Conservation (phyloP, 2,888 invertebrate genomes). For the Heliothis peltigera region DNA sequence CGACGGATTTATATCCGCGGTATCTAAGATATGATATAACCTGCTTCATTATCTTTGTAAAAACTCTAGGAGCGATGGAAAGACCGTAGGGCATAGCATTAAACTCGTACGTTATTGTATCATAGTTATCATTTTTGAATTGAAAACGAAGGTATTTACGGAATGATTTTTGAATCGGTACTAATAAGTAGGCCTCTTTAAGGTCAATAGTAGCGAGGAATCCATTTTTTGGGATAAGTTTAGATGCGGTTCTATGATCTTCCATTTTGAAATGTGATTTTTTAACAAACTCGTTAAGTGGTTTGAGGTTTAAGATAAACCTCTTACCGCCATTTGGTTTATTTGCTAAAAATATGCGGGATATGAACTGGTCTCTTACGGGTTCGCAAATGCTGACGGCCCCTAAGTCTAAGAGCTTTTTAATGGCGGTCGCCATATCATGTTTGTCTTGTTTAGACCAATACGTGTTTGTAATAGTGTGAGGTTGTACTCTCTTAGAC, state of each 20-base stretch:
- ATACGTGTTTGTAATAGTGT: no score
- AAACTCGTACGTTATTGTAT: constrained; percentile 10
- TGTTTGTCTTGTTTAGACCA: no score
- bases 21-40: constrained; percentile 1
- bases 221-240: constrained; percentile 24
- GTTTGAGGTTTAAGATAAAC: constrained; percentile 39
- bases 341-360: no score
- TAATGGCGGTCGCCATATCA: no score
- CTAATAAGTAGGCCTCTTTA: no score
- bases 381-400: no score
- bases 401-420: no score
- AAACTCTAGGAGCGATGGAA: neutral
- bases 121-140: neutral
- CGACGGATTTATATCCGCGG: constrained; percentile 7
- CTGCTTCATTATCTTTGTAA: constrained; percentile 5
- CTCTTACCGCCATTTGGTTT: neutral
- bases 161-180: constrained; percentile 1
- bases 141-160: constrained; percentile 15
- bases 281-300: constrained; percentile 29
- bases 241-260: constrained; percentile 38
- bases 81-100: constrained; percentile 8
- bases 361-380: no score
- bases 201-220: constrained; percentile 38
- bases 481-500: no score
- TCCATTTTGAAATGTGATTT: constrained; percentile 53